phyloP scores from a whole-genome alignment of 37 sponge, comb jelly and placozoan species.

The Hexactinellida sp. region DNA sequence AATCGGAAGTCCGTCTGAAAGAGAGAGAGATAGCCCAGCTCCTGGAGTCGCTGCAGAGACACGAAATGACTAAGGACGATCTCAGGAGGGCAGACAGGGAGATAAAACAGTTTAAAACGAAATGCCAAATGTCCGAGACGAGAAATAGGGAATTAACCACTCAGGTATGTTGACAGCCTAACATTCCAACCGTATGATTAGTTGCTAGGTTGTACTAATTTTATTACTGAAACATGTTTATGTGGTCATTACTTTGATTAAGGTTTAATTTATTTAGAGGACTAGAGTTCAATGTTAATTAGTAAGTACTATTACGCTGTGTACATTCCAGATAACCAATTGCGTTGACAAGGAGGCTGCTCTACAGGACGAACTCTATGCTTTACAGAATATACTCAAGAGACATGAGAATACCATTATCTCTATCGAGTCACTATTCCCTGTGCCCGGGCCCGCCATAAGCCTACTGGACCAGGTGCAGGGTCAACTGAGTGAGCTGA shows the following conservation, averaged over 20 bases:
- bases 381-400: neutral
- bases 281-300: too few relatives aligned
- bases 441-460: neutral
- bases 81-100: neutral
- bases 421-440: neutral
- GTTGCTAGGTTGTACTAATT: neutral
- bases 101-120: neutral
- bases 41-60: neutral
- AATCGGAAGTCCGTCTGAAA: neutral
- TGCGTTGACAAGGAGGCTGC: neutral
- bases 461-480: neutral
- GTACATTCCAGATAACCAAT: neutral
- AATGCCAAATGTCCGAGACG: neutral
- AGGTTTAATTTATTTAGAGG: too few relatives aligned
- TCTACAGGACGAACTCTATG: neutral
- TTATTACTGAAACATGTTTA: too few relatives aligned
- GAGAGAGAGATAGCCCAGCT: slow-evolving; percentile 14
- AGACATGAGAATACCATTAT: neutral
- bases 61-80: slow-evolving; percentile 3
- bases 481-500: neutral
- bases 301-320: too few relatives aligned
- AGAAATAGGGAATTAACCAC: neutral
- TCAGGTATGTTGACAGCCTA: neutral
- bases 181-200: too few relatives aligned
- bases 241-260: too few relatives aligned